Percentiles rank a stretch among this genome's conserved stretches.
Conservation (phyloP, 2,797 vertebrate genomes). For the Typhlichthys subterraneus region DNA sequence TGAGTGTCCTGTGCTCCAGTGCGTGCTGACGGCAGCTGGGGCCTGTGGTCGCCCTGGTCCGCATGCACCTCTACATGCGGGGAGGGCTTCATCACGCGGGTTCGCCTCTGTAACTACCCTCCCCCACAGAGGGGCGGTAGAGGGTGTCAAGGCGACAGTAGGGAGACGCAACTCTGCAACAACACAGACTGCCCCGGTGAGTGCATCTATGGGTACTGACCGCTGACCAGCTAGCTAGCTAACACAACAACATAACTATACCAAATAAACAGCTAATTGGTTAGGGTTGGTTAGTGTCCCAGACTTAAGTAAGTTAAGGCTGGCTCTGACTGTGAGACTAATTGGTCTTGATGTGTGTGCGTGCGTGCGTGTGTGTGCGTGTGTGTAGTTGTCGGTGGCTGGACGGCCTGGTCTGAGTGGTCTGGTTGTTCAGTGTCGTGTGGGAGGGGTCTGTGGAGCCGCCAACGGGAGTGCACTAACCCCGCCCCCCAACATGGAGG, state of each 20-base stretch:
- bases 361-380: slow-evolving; percentile 20
- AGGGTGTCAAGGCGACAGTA: slow-evolving; percentile 82
- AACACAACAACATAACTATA: too few species aligned
- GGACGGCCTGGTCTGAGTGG: slow-evolving; percentile 93
- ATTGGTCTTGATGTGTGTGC: slow-evolving; percentile 15
- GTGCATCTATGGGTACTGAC: slow-evolving; percentile 9
- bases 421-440: slow-evolving; percentile 88
- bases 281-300: too few species aligned
- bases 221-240: too few species aligned
- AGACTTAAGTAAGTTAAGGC: too few species aligned
- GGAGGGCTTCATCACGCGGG: slow-evolving; percentile 84
- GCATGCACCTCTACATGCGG: slow-evolving; percentile 93
- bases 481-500: slow-evolving; percentile 87
- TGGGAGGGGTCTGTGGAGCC: slow-evolving; percentile 87
- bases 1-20: slow-evolving; percentile 66
- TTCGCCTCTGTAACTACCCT: slow-evolving; percentile 92
- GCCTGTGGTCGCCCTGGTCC: slow-evolving; percentile 97
- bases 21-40: slow-evolving; percentile 89
- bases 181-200: slow-evolving; percentile 68
- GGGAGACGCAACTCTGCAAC: slow-evolving; percentile 82
- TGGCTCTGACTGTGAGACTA: too few species aligned
- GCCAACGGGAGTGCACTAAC: slow-evolving; percentile 85
- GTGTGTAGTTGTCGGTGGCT: slow-evolving; percentile 86
- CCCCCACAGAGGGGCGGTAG: slow-evolving; percentile 87
- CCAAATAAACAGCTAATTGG: not conserved